Conservation (phyloP, 2,888 invertebrate species). For the Stenoptilia bipunctidactyla region DNA sequence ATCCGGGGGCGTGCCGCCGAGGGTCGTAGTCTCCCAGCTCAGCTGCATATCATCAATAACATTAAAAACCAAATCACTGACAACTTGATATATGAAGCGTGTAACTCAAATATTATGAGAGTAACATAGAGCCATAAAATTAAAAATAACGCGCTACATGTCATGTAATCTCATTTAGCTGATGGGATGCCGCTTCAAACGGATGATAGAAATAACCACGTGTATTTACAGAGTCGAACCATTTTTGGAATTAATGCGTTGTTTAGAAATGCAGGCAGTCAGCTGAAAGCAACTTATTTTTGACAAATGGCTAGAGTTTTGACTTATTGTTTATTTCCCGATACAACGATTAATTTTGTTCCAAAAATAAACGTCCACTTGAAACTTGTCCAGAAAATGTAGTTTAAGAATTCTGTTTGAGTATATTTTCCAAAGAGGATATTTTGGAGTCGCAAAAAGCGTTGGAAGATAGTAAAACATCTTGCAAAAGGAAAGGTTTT, state of each 20-base stretch:
- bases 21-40: conserved; percentile 96
- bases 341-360: too few relatives aligned
- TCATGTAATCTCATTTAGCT: conserved; percentile 34
- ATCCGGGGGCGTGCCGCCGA: conserved; percentile 87
- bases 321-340: too few relatives aligned
- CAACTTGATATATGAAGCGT: background rate
- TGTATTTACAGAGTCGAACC: conserved; percentile 17
- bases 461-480: too few relatives aligned
- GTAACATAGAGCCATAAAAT: conserved; percentile 22
- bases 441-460: too few relatives aligned
- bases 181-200: conserved; percentile 36
- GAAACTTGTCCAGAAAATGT: too few relatives aligned
- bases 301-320: too few relatives aligned
- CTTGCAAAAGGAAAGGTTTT: too few relatives aligned
- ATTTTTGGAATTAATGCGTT: conserved; percentile 33
- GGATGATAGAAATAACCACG: conserved; percentile 36
- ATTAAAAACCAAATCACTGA: background rate
- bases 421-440: too few relatives aligned
- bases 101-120: conserved; percentile 3
- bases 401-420: too few relatives aligned
- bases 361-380: too few relatives aligned
- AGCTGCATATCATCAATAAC: conserved; percentile 67
- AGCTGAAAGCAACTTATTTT: too few relatives aligned
- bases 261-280: too few relatives aligned
- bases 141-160: conserved; percentile 26